These are phyloP conservation scores for Astyanax mexicanus DNA, from an alignment of 2,797 vertebrate species.

Conservation along the genomic window DNA sequence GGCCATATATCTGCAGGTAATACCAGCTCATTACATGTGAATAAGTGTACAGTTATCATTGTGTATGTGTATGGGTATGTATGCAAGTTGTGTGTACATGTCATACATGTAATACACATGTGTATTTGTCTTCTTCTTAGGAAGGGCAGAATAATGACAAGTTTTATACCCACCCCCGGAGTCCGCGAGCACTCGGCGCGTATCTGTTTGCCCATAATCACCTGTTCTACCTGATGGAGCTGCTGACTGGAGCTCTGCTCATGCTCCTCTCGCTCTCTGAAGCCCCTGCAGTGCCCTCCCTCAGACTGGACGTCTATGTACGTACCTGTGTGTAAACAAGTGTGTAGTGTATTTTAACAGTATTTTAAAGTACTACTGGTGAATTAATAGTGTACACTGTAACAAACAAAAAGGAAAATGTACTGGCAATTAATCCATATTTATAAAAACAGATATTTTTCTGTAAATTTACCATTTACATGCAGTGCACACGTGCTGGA, in stretches of 20 bases:
- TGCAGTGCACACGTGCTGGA: too few relatives aligned
- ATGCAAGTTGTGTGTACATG: slow-evolving; percentile 29
- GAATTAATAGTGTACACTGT: too few relatives aligned
- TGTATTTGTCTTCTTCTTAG: slow-evolving; percentile 66
- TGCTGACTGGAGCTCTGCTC: slow-evolving; percentile 88
- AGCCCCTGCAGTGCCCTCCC: slow-evolving; percentile 91
- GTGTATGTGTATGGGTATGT: neutral
- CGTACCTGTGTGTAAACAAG: slow-evolving; percentile 76
- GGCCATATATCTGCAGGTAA: slow-evolving; percentile 97
- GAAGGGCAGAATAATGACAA: slow-evolving; percentile 99
- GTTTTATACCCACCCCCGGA: slow-evolving; percentile 96
- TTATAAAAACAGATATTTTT: too few relatives aligned
- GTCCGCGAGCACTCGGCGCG: slow-evolving; percentile 89
- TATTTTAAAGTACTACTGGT: too few relatives aligned
- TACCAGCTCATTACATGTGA: neutral
- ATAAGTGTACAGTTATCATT: neutral
- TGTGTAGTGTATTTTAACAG: neutral
- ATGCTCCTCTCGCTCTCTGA: slow-evolving; percentile 95
- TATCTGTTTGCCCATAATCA: slow-evolving; percentile 98
- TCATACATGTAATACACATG: too few relatives aligned
- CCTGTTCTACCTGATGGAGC: slow-evolving; percentile 97
- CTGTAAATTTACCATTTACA: too few relatives aligned
- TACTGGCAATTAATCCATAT: too few relatives aligned
- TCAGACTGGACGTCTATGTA: slow-evolving; percentile 94
- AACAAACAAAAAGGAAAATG: too few relatives aligned